A percentile compares a stretch with the other conserved stretches of the same genome.
Conservation (phyloP, 2,113 vertebrate genomes). For the Bathybates hornii region DNA sequence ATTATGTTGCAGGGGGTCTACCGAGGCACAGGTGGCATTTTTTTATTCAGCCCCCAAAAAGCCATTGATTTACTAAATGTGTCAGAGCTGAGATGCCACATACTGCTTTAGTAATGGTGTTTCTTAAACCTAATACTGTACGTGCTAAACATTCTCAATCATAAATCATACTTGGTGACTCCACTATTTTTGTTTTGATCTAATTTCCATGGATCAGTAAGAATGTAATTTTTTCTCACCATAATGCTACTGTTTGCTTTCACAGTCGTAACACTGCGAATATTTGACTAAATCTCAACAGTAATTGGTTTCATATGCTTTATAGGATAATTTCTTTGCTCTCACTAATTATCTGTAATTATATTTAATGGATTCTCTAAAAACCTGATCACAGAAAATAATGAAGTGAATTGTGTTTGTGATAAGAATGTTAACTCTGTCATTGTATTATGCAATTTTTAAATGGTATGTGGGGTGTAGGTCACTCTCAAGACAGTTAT, state of each 20-base stretch:
- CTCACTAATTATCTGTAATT: constrained; percentile 47
- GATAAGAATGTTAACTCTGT: constrained; percentile 15
- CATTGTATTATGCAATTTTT: background rate
- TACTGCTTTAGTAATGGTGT: background rate
- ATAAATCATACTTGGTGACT: background rate
- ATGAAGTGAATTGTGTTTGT: constrained; percentile 25
- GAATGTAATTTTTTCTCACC: background rate
- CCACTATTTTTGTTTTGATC: background rate
- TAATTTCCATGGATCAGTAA: background rate
- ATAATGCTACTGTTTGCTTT: background rate
- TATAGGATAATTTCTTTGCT: constrained; percentile 19
- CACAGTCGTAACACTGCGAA: background rate
- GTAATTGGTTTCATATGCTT: constrained; percentile 28
- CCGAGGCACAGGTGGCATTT: background rate
- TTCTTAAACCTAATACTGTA: background rate
- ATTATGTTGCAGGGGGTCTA: constrained; percentile 27
- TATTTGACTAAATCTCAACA: background rate
- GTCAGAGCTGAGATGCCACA: background rate
- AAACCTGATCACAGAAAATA: constrained; percentile 38
- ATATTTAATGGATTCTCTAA: constrained; percentile 42
- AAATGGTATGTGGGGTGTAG: background rate
- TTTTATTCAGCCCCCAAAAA: background rate
- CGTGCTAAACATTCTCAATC: background rate
- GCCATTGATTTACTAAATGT: background rate
- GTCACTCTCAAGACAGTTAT: background rate